phyloP scores from a whole-genome alignment of 2,113 vertebrate species.

The Macquaria australasica region DNA sequence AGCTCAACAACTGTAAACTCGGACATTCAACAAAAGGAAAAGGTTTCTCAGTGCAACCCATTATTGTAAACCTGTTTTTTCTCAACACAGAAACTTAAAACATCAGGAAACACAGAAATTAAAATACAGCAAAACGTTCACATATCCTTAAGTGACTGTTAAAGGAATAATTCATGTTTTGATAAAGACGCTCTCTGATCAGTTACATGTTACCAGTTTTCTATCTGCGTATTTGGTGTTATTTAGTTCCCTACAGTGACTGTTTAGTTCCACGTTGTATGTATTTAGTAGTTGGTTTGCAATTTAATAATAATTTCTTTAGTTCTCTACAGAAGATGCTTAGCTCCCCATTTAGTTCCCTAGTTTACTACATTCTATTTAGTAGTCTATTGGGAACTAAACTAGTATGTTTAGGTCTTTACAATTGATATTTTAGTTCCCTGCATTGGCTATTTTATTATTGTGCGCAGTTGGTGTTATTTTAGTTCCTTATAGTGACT shows the following conservation, averaged over 20 bases:
- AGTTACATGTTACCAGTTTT: neutral
- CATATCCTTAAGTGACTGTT: slow-evolving; percentile 7
- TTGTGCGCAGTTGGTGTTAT: neutral
- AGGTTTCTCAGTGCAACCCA: slow-evolving; percentile 49
- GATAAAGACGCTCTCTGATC: slow-evolving; percentile 18
- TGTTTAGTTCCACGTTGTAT: neutral
- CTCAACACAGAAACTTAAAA: slow-evolving; percentile 23
- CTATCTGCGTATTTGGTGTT: neutral
- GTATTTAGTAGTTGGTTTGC: too few species aligned
- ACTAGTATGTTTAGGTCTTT: neutral
- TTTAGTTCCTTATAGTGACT: too few species aligned
- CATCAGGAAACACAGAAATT: slow-evolving; percentile 2
- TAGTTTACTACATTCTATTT: too few species aligned
- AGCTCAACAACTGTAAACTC: slow-evolving; percentile 41
- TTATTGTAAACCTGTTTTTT: slow-evolving; percentile 44
- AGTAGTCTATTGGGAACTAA: too few species aligned
- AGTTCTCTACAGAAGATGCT: too few species aligned
- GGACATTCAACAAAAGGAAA: slow-evolving; percentile 32
- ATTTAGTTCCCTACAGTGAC: neutral
- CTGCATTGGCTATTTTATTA: neutral
- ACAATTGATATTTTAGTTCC: neutral
- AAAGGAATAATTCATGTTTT: slow-evolving; percentile 27
- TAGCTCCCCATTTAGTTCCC: too few species aligned
- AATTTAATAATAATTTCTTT: too few species aligned
- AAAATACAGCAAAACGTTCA: slow-evolving; percentile 28